These are phyloP conservation scores for Caenorhabditis macrosperma DNA, from an alignment of 2,888 invertebrate genomes.

Conservation along the genomic window DNA sequence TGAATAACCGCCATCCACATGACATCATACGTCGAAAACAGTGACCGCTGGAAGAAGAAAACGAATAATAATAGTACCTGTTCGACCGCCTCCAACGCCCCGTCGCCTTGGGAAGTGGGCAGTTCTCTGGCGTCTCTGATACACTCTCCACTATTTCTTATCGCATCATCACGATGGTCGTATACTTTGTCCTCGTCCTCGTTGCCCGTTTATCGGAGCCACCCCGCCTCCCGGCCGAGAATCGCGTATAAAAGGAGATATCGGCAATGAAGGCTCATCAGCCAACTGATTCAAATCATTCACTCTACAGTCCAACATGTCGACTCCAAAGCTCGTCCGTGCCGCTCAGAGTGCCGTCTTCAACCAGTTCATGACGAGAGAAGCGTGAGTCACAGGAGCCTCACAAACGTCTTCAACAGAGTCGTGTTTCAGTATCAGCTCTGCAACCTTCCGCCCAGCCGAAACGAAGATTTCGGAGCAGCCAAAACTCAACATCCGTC, in stretches of 20 bases:
- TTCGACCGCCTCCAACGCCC: slow-evolving; percentile 22
- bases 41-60: slow-evolving; percentile 20
- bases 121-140: slow-evolving; percentile 29
- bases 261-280: slow-evolving; percentile 37
- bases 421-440: slow-evolving; percentile 53
- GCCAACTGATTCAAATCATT: slow-evolving; percentile 20
- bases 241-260: slow-evolving; percentile 45
- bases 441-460: slow-evolving; percentile 47
- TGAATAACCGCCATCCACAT: not conserved
- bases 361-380: slow-evolving; percentile 59
- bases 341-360: slow-evolving; percentile 47
- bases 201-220: slow-evolving; percentile 51
- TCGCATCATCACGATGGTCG: slow-evolving; percentile 44
- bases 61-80: slow-evolving; percentile 49
- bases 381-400: slow-evolving; percentile 56
- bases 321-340: slow-evolving; percentile 52
- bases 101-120: slow-evolving; percentile 4
- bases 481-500: slow-evolving; percentile 44
- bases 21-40: slow-evolving; percentile 45
- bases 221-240: slow-evolving; percentile 40
- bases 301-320: slow-evolving; percentile 24
- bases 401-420: no score
- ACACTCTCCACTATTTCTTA: slow-evolving; percentile 36
- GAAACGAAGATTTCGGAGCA: slow-evolving; percentile 31
- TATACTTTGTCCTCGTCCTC: slow-evolving; percentile 53